phyloP scores from a whole-genome alignment of 23 tunicate genomes.

The Aplidium turbinatum region DNA sequence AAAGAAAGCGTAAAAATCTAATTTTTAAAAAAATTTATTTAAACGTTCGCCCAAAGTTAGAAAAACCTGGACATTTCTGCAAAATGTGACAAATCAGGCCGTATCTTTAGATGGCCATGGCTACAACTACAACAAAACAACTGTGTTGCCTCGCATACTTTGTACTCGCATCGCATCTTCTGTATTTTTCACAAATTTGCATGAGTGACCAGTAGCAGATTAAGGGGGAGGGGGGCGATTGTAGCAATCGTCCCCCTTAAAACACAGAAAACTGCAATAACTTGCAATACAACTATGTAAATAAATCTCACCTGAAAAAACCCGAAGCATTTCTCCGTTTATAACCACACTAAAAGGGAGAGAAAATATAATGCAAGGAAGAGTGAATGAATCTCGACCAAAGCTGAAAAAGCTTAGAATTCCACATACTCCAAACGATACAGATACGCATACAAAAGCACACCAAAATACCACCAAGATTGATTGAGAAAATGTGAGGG shows the following conservation, averaged over 20 bases:
- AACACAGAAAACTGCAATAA: background rate
- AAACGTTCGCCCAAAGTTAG: no score
- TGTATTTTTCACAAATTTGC: background rate
- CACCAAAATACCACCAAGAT: constrained; percentile 5
- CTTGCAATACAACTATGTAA: background rate
- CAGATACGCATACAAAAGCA: background rate
- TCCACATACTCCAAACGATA: constrained; percentile 7
- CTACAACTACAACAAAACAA: no score
- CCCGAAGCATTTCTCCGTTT: background rate
- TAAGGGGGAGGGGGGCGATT: no score
- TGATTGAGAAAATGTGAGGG: no score
- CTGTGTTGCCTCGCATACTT: background rate
- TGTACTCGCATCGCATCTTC: background rate
- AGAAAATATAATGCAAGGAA: background rate
- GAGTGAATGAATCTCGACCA: background rate
- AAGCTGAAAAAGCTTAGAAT: background rate
- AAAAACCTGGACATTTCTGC: no score
- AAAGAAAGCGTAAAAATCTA: no score
- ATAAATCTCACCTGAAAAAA: background rate
- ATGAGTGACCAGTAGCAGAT: background rate
- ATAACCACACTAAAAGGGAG: background rate
- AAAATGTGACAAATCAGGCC: no score
- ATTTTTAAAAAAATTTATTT: no score
- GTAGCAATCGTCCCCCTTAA: no score
- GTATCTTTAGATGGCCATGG: no score